phyloP scores from a whole-genome alignment of 2,113 vertebrate genomes.

The Emberiza fucata region DNA sequence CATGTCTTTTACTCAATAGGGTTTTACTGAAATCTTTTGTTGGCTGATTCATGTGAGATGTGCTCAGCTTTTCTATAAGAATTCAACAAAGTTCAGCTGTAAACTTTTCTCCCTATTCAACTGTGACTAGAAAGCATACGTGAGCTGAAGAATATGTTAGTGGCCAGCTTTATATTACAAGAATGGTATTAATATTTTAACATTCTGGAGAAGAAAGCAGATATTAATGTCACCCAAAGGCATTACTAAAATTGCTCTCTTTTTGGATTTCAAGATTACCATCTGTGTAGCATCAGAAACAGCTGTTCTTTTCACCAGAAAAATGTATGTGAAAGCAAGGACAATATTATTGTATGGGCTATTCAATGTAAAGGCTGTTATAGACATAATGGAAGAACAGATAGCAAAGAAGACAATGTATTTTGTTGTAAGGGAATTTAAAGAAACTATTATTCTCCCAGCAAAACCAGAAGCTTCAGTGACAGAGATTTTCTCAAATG shows the following conservation, averaged over 20 bases:
- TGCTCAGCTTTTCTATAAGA: background rate
- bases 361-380: background rate
- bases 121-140: background rate
- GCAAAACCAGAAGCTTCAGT: background rate
- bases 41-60: background rate
- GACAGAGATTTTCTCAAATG: background rate
- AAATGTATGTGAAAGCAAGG: constrained; percentile 26
- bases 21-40: background rate
- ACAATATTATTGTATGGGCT: constrained; percentile 25
- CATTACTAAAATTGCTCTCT: constrained; percentile 32
- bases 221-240: constrained; percentile 50
- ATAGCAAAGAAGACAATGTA: background rate
- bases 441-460: background rate
- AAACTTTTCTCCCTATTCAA: background rate
- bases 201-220: constrained; percentile 38
- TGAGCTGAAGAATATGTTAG: background rate
- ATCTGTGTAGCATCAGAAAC: constrained; percentile 54
- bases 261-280: constrained; percentile 49
- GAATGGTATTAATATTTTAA: constrained; percentile 45
- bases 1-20: background rate
- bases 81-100: background rate
- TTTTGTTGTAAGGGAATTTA: background rate
- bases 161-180: constrained; percentile 7
- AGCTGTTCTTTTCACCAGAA: constrained; percentile 61
- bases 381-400: background rate